phyloP scores from a whole-genome alignment of 2,797 vertebrate species.

The Girardinus metallicus region DNA sequence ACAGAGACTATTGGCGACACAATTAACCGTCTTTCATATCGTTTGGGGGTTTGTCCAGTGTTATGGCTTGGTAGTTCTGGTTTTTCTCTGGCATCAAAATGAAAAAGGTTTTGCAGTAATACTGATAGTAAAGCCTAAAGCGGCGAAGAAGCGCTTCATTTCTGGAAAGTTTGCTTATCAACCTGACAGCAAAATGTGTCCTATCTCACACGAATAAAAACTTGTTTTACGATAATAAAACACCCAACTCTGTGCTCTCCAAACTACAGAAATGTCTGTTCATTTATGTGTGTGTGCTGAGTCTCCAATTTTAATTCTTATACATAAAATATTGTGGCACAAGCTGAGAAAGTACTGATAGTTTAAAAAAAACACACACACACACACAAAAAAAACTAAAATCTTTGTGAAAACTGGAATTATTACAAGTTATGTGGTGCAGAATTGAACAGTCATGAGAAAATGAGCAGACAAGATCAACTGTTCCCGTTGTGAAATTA shows the following conservation, averaged over 20 bases:
- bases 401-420: not conserved
- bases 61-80: not conserved
- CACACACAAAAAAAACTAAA: not conserved
- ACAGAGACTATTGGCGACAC: accelerated
- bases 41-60: too few relatives aligned
- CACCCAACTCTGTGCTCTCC: not conserved
- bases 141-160: not conserved
- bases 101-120: not conserved
- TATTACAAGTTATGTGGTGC: too few relatives aligned
- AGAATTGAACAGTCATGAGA: too few relatives aligned
- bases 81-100: not conserved
- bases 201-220: not conserved
- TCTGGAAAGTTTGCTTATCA: not conserved
- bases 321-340: too few relatives aligned
- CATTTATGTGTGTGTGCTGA: too few relatives aligned
- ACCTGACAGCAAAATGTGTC: not conserved
- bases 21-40: not conserved
- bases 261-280: not conserved
- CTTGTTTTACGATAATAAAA: not conserved
- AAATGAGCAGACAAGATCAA: too few relatives aligned
- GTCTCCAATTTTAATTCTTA: not conserved
- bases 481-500: not conserved
- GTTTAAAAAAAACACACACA: too few relatives aligned
- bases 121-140: not conserved
- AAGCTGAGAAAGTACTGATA: not conserved